Evolutionary conservation across 2,797 vertebrate genomes (phyloP).

Genomic region (Gallinago nigripennis): DNA sequence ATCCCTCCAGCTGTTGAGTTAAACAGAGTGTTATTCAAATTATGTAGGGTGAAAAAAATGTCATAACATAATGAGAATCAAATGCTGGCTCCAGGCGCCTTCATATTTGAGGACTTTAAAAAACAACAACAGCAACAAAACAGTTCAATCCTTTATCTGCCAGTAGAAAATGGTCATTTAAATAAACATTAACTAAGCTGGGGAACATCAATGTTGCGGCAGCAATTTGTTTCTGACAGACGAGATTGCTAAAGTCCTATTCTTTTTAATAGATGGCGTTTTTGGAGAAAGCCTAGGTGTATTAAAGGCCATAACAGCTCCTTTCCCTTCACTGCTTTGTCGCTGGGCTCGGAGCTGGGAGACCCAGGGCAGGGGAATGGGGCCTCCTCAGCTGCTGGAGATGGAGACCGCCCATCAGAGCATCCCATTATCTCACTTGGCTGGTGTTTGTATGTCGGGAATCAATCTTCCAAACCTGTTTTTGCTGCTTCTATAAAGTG

Average conservation of each 20-base stretch:
- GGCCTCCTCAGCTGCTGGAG: background rate
- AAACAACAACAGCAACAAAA: conserved; percentile 50
- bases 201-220: background rate
- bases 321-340: background rate
- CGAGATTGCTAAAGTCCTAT: background rate
- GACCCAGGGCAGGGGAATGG: background rate
- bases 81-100: conserved; percentile 43
- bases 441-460: rapidly evolving
- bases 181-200: conserved; percentile 54
- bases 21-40: conserved; percentile 69
- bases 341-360: background rate
- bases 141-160: conserved; percentile 48
- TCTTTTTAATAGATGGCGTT: background rate
- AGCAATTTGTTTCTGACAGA: conserved; percentile 28
- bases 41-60: conserved; percentile 48
- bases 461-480: background rate
- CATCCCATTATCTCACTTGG: rapidly evolving
- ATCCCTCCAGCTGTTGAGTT: conserved; percentile 63
- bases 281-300: background rate
- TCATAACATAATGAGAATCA: conserved; percentile 67
- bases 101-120: conserved; percentile 27
- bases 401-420: rapidly evolving
- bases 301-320: background rate
- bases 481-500: rapidly evolving
- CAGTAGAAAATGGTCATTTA: conserved; percentile 54